phyloP scores from a whole-genome alignment of 2,797 vertebrate genomes.

The Catharus ustulatus region DNA sequence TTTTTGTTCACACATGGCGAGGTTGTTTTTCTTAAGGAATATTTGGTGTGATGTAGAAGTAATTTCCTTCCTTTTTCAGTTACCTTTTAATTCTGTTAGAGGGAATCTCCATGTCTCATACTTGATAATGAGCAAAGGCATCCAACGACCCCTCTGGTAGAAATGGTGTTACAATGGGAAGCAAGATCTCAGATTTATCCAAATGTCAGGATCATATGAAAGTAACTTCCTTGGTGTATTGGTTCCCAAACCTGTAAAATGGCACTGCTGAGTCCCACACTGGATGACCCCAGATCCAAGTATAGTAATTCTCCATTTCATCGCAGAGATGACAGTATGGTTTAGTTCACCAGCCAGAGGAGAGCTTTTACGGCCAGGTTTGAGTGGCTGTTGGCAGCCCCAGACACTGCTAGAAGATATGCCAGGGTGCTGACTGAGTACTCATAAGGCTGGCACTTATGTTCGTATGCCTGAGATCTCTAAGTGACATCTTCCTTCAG shows the following conservation, averaged over 20 bases:
- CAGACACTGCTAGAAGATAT: neutral
- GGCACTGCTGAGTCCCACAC: rapidly evolving
- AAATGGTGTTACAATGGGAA: neutral
- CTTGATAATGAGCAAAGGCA: constrained; percentile 42
- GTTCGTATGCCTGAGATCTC: neutral
- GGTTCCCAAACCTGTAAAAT: neutral
- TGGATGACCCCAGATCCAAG: neutral
- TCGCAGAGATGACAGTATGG: neutral
- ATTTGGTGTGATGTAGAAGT: constrained; percentile 28
- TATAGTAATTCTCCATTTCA: neutral
- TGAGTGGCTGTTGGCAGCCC: neutral
- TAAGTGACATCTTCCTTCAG: neutral
- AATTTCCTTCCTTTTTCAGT: constrained; percentile 54
- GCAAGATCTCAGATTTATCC: constrained; percentile 6
- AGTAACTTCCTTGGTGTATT: neutral
- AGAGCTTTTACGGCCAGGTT: neutral
- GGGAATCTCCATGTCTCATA: constrained; percentile 22
- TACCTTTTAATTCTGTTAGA: constrained; percentile 40
- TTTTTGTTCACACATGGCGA: constrained; percentile 1
- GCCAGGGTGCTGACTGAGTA: rapidly evolving
- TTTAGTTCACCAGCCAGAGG: neutral
- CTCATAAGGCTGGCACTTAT: rapidly evolving
- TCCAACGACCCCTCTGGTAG: neutral
- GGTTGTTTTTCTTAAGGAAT: constrained; percentile 12
- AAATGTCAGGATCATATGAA: neutral